Percentiles rank a stretch among this genome's conserved stretches.
Conservation (phyloP, 2,113 vertebrate genomes). For the Pampusana beccarii region DNA sequence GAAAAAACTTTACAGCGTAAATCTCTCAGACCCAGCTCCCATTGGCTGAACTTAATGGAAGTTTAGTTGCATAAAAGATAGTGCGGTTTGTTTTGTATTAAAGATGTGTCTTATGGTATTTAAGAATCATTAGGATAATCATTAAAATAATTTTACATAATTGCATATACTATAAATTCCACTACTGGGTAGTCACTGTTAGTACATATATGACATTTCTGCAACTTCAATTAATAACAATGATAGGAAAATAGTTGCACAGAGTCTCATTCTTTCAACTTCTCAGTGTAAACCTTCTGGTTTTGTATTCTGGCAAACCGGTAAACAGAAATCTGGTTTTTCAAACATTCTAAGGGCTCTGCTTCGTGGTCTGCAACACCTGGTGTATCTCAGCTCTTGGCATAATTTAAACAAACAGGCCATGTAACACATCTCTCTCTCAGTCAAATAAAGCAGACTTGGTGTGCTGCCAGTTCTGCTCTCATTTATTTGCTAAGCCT, state of each 20-base stretch:
- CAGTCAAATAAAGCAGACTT: constrained; percentile 63
- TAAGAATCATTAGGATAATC: neutral
- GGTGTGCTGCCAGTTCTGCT: constrained; percentile 63
- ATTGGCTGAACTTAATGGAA: neutral
- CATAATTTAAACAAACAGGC: constrained; percentile 62
- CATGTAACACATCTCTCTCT: constrained; percentile 51
- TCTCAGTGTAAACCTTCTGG: neutral
- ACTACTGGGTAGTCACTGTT: neutral
- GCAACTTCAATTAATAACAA: neutral
- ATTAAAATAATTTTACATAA: constrained; percentile 1
- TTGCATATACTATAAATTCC: neutral
- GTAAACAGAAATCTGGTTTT: constrained; percentile 34
- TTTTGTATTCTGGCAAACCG: neutral
- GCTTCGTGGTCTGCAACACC: constrained; percentile 34
- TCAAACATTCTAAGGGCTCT: constrained; percentile 28
- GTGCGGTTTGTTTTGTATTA: neutral
- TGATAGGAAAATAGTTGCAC: neutral
- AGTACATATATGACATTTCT: neutral
- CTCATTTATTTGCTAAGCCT: constrained; percentile 64
- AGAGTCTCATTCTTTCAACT: neutral
- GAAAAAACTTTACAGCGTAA: neutral
- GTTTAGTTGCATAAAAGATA: neutral
- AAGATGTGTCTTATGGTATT: neutral
- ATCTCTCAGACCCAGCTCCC: neutral
- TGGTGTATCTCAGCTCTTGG: constrained; percentile 53